phyloP scores from a whole-genome alignment of 1,140 invertebrate species.

The Zaprionus lachaisei region DNA sequence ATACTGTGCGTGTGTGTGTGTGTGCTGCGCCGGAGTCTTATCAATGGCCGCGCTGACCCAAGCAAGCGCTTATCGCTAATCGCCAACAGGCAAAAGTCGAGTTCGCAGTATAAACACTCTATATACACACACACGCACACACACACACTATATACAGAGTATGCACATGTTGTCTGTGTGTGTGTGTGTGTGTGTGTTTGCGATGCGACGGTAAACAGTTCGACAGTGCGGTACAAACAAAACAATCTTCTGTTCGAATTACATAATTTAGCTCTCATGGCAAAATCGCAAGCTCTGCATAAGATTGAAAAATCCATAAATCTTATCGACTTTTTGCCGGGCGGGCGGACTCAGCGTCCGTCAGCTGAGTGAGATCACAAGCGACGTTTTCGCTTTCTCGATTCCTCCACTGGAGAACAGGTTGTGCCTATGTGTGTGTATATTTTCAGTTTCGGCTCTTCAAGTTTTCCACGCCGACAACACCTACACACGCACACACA shows the following conservation, averaged over 20 bases:
- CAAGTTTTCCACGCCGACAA: constrained; percentile 36
- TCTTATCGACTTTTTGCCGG: constrained; percentile 55
- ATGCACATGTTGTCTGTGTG: neutral
- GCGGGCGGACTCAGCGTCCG: constrained; percentile 16
- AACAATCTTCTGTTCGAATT: constrained; percentile 31
- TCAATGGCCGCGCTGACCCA: constrained; percentile 57
- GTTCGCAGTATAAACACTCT: constrained; percentile 32
- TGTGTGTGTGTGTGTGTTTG: neutral
- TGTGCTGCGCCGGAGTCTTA: constrained; percentile 29
- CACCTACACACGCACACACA: constrained; percentile 26
- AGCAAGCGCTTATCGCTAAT: constrained; percentile 48
- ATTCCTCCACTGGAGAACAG: constrained; percentile 53
- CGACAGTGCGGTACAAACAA: constrained; percentile 42
- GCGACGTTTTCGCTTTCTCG: constrained; percentile 11
- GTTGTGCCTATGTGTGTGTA: constrained; percentile 42
- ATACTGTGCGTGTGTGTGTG: constrained; percentile 3
- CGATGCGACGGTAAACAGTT: constrained; percentile 13
- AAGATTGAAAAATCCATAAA: constrained; percentile 58
- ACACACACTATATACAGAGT: neutral
- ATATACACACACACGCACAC: constrained; percentile 14
- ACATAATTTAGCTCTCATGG: constrained; percentile 46
- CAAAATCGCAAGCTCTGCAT: constrained; percentile 5
- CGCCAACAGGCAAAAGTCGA: constrained; percentile 57
- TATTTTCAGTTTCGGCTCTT: constrained; percentile 28
- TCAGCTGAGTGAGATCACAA: constrained; percentile 44